Conservation (phyloP, 2,113 vertebrate genomes). For the Crotophaga sulcirostris region DNA sequence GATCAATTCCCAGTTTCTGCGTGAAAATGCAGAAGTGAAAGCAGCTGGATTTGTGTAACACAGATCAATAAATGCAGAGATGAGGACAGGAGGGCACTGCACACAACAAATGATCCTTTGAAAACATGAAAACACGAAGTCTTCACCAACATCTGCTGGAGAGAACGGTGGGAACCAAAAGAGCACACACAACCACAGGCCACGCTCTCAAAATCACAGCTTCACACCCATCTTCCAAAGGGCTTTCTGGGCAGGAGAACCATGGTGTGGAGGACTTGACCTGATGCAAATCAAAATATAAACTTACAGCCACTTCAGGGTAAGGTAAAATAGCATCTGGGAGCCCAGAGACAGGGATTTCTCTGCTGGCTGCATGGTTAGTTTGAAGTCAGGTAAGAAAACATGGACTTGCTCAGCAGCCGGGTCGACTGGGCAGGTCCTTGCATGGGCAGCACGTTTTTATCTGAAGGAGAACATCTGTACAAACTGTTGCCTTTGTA, state of each 20-base stretch:
- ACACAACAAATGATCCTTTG: background rate
- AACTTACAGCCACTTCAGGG: background rate
- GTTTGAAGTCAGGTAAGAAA: background rate
- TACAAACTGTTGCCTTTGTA: background rate
- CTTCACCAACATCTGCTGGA: background rate
- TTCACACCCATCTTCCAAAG: background rate
- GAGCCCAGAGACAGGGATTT: background rate
- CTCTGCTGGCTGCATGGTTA: background rate
- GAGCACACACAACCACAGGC: background rate
- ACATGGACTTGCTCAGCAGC: background rate
- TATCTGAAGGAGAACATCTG: background rate
- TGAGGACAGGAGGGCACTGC: background rate
- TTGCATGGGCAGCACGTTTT: accelerated
- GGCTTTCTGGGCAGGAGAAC: background rate
- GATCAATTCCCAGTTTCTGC: background rate
- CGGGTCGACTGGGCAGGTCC: background rate
- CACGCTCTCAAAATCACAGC: background rate
- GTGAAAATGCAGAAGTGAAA: background rate
- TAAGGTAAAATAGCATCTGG: background rate
- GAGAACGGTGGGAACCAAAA: accelerated
- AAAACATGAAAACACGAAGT: background rate
- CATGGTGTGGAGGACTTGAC: background rate
- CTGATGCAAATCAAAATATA: background rate
- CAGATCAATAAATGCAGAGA: background rate
- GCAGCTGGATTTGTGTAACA: background rate